Percentiles rank a stretch among this genome's conserved stretches.
These are phyloP conservation scores for Chironomus tentans DNA, from an alignment of 2,888 invertebrate species.

Conservation along the genomic window DNA sequence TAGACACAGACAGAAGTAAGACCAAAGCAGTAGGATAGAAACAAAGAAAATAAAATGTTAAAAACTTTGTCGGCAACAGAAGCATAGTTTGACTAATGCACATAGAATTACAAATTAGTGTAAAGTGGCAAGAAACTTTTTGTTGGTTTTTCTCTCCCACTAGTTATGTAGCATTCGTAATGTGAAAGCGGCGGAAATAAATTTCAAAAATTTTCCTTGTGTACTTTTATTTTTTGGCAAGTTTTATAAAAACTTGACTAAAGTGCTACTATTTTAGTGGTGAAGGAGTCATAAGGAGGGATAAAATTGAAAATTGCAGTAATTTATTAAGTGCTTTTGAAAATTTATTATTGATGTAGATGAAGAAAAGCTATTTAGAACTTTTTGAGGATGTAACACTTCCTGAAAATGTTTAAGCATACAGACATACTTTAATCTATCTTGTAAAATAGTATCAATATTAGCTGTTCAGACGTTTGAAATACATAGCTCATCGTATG, in stretches of 20 bases:
- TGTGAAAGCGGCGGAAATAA: background rate
- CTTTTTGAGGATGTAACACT: too few relatives aligned
- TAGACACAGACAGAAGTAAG: too few relatives aligned
- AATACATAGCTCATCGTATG: too few relatives aligned
- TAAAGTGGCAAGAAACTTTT: background rate
- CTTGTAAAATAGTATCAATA: too few relatives aligned
- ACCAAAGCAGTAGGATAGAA: too few relatives aligned
- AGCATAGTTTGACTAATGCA: constrained; percentile 5
- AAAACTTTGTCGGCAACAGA: background rate
- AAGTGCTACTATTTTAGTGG: background rate
- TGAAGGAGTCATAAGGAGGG: background rate
- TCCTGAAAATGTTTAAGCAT: too few relatives aligned
- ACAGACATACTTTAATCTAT: too few relatives aligned
- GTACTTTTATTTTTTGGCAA: background rate
- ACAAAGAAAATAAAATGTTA: too few relatives aligned
- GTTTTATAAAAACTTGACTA: background rate
- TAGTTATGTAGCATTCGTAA: too few relatives aligned
- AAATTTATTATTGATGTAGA: too few relatives aligned
- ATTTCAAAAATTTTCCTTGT: background rate
- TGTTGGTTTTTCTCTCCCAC: background rate
- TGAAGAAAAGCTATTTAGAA: too few relatives aligned
- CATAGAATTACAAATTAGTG: constrained; percentile 3
- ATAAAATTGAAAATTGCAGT: background rate
- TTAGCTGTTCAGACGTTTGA: too few relatives aligned
- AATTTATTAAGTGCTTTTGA: background rate